These are phyloP conservation scores for Orthonyx spaldingii DNA, from an alignment of 2,113 vertebrate genomes.

Conservation along the genomic window DNA sequence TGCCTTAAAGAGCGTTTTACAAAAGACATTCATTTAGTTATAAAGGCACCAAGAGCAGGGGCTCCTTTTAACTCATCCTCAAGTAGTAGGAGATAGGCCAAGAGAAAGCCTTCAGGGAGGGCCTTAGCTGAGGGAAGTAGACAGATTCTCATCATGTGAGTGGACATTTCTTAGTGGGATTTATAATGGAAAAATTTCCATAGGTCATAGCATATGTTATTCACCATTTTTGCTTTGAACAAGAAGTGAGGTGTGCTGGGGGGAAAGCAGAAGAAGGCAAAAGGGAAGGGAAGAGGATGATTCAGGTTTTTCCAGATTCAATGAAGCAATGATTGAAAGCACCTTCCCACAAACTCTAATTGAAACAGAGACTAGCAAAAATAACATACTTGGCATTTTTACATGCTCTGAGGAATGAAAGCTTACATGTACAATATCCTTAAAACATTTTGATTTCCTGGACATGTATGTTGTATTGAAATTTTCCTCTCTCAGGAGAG, in stretches of 20 bases:
- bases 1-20: background rate
- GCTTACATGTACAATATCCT: slow-evolving; percentile 6
- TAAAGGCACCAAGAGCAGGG: background rate
- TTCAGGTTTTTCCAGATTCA: background rate
- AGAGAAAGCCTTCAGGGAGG: background rate
- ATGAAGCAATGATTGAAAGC: slow-evolving; percentile 14
- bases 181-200: background rate
- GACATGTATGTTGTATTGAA: background rate
- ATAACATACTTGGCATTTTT: background rate
- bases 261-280: background rate
- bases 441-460: background rate
- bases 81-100: background rate
- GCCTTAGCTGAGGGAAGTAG: background rate
- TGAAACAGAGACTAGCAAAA: slow-evolving; percentile 17
- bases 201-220: background rate
- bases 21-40: background rate
- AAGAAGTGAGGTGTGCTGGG: background rate
- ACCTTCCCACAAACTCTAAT: background rate
- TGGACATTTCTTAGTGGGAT: background rate
- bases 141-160: background rate
- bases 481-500: background rate
- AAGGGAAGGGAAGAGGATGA: background rate
- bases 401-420: slow-evolving; percentile 4
- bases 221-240: background rate
- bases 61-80: background rate